Base-by-base conservation (phyloP, 2,888 invertebrate species). In the Campoletis raptor region DNA sequence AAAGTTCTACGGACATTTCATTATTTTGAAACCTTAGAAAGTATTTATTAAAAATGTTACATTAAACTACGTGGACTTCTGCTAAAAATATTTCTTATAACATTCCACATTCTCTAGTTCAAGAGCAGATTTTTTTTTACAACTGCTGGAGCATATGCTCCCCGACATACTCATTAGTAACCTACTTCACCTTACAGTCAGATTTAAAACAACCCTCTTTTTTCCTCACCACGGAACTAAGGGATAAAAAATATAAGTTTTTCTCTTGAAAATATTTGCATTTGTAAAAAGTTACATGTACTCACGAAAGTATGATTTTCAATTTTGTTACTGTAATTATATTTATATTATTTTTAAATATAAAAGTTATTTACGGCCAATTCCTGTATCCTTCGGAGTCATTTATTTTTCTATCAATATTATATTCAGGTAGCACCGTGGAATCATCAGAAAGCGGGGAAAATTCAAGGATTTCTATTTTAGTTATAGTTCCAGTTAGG, bases 401-500 rank as follows among this genome's bases (percentile, higher is more conserved):
- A 48, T 48, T 48, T 48, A 15, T 8, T 57, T 21, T 57, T 0
- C 3, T 12, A 3, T 1, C 12, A 2, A 8, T 12, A 30, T 10
- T 57, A 24, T 12, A 9, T 12, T 57, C 12, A 30, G 4, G 12
- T 0, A 48, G 18, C 48, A 18, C 18, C 15, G 15, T 30, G 12
- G 57, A 57, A 10, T 24, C 5, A 57, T 57, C 24, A 24, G 24
- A 10, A 12, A 24, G 24, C 24, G 24, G 24, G 12, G 21, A 57
- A 66, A 37, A 37, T 37, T 69, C 69, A 12, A n/a, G 15, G 10
- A 12, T 42, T n/a, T 48, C 45, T 24, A 40, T 54, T 72, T 45
- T 21, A 24, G 37, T 54, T 76, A 15, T 66, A 69, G 40, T 64
- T 80, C 52, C 42, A 73, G 9, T 45, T 12, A 45, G 57, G 45